Base-by-base conservation (phyloP, 2,888 invertebrate genomes). In the Tridacna gigas region DNA sequence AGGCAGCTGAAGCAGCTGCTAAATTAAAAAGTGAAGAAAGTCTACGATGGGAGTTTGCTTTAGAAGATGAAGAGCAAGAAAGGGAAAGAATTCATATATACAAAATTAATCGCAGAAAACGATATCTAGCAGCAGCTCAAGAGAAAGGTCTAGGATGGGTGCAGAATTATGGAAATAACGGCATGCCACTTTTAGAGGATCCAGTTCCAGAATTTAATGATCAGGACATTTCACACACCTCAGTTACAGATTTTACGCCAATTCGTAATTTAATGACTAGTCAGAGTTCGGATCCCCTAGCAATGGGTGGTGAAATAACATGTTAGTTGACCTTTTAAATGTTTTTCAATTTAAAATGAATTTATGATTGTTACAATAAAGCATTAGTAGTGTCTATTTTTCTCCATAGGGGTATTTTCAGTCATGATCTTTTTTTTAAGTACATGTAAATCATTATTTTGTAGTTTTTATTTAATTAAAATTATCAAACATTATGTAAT, bases 31-130 rank as follows among this genome's bases (percentile, higher is more conserved):
- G 85, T 69, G 85, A 82, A 65, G 91, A 92, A 80, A 93, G 93
- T 83, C 86, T 94, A 48, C 86, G 94, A 26, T 94, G 94, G 94
- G 93, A 94, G 74, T 84, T 89, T 81, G 87, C 81, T 15, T 74
- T 91, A n/a, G 89, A 89, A 15, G 90, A 93, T 79, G 84, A 89
- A 12, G 91, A 93, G 26, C 84, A 90, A 22, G 94, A 94, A 80
- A 84, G 80, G 63, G 92, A 93, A 81, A 87, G 94, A 67, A 86
- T 94, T 28, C 74, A 84, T 63, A 60, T 92, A 12, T 94, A 94
- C 84, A 94, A 94, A 89, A 90, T 93, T 20, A 94, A 94, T 85
- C 87, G 93, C 48, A 82, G 94, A 65, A 94, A 94, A 86, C 88
- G 94, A n/a, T 94, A 94, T 86, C 77, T 94, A 22, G 92, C 93